Evolutionary conservation across 2,888 invertebrate species (phyloP).

Genomic region (Polydrusus cervinus): DNA sequence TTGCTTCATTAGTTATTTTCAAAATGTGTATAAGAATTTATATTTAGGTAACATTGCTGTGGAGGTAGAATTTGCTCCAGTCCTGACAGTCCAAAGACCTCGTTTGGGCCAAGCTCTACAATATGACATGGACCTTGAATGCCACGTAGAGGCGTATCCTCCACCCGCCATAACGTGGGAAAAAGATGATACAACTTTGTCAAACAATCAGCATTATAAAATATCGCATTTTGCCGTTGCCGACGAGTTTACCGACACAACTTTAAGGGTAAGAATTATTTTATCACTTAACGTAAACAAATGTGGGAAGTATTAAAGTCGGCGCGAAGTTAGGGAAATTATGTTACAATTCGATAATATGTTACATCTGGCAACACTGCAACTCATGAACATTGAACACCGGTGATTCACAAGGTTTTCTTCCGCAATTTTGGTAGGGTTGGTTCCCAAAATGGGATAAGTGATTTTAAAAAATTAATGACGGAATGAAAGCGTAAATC

Average conservation of each 20-base stretch:
- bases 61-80: conserved; percentile 92
- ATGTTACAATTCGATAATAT: too few species aligned
- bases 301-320: too few species aligned
- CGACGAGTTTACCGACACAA: conserved; percentile 94
- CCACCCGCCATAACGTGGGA: conserved; percentile 94
- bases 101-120: conserved; percentile 91
- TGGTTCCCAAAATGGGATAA: too few species aligned
- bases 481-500: too few species aligned
- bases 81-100: conserved; percentile 88
- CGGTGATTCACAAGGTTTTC: too few species aligned
- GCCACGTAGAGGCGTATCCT: conserved; percentile 95
- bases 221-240: conserved; percentile 94
- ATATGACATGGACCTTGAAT: conserved; percentile 95
- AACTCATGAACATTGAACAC: too few species aligned
- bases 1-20: too few species aligned
- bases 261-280: conserved; percentile 75
- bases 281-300: conserved; percentile 16
- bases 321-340: too few species aligned
- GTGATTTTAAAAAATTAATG: too few species aligned
- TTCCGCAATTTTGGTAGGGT: too few species aligned
- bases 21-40: background rate
- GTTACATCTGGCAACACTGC: too few species aligned
- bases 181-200: conserved; percentile 86
- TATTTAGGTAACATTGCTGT: conserved; percentile 83
- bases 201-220: conserved; percentile 93